Evolutionary conservation across 2,888 invertebrate species (phyloP).

Genomic region (Abrostola tripartita): DNA sequence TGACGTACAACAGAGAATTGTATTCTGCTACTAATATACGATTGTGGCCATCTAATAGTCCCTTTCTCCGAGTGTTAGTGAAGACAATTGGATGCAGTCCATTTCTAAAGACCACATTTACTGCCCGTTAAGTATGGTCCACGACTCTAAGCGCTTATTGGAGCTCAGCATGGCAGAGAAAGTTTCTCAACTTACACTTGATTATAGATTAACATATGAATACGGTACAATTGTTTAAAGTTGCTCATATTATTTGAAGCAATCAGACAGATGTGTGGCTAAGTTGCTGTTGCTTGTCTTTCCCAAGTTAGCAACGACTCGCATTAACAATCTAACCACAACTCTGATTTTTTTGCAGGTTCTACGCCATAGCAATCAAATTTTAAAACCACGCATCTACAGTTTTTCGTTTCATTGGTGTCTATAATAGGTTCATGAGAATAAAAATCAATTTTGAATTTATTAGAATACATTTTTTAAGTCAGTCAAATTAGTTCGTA

Average conservation of each 20-base stretch:
- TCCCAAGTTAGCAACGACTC: no score
- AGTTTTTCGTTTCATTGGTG: no score
- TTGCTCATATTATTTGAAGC: slow-evolving; percentile 13
- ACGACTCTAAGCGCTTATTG: slow-evolving; percentile 59
- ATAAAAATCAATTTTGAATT: no score
- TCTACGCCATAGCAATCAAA: no score
- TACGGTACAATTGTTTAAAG: slow-evolving; percentile 39
- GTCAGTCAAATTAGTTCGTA: no score
- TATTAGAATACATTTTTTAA: no score
- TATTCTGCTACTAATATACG: not conserved
- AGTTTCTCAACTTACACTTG: slow-evolving; percentile 51
- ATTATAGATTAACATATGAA: slow-evolving; percentile 41
- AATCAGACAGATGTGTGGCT: no score
- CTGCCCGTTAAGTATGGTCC: slow-evolving; percentile 61
- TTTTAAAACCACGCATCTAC: no score
- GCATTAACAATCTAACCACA: no score
- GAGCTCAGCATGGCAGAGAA: slow-evolving; percentile 67
- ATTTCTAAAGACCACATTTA: slow-evolving; percentile 64
- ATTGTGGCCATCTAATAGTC: slow-evolving; percentile 32
- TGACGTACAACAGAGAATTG: slow-evolving; percentile 1
- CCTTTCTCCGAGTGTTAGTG: slow-evolving; percentile 40
- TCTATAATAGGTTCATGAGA: no score
- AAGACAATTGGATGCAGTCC: slow-evolving; percentile 64
- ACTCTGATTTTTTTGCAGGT: no score
- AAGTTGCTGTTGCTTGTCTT: not conserved